phyloP scores from a whole-genome alignment of 2,797 vertebrate genomes.

The Monodelphis domestica region DNA sequence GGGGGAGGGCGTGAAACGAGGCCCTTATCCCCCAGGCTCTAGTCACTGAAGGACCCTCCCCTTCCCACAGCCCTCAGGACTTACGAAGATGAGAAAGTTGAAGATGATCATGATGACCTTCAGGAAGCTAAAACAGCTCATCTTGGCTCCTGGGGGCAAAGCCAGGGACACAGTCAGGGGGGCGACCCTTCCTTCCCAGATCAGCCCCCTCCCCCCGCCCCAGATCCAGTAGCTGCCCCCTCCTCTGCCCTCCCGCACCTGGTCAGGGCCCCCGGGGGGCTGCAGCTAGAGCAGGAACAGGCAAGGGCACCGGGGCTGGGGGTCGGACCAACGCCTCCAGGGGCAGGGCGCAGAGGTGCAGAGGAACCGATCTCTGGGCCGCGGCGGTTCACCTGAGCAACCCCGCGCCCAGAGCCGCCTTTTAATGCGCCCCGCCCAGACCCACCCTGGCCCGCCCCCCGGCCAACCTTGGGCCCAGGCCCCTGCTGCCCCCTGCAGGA shows the following conservation, averaged over 20 bases:
- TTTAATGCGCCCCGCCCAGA: background rate
- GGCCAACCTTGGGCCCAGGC: background rate
- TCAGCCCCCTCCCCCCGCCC: background rate
- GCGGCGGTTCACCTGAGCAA: background rate
- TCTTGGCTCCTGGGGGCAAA: slow-evolving; percentile 84
- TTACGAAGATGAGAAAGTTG: slow-evolving; percentile 94
- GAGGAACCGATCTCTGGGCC: background rate
- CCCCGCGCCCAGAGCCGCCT: background rate
- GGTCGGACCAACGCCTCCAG: background rate
- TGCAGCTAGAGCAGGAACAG: background rate
- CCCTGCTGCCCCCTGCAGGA: slow-evolving; percentile 70
- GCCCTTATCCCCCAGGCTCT: background rate
- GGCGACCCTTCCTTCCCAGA: background rate
- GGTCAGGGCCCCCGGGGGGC: background rate
- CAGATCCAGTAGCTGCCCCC: background rate
- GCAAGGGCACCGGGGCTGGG: background rate
- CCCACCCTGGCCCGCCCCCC: background rate
- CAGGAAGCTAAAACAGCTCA: slow-evolving; percentile 92
- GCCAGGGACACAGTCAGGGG: slow-evolving; percentile 7
- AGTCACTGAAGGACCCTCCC: background rate
- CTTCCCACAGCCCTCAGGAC: slow-evolving; percentile 75
- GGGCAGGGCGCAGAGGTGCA: background rate
- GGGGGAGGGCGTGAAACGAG: background rate
- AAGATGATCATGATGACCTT: slow-evolving; percentile 92
- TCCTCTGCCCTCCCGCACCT: slow-evolving; percentile 36